A percentile compares a stretch with the other conserved stretches of the same genome.
Conservation (phyloP, 23 tunicate genomes). For the Trididemnum miniatum region DNA sequence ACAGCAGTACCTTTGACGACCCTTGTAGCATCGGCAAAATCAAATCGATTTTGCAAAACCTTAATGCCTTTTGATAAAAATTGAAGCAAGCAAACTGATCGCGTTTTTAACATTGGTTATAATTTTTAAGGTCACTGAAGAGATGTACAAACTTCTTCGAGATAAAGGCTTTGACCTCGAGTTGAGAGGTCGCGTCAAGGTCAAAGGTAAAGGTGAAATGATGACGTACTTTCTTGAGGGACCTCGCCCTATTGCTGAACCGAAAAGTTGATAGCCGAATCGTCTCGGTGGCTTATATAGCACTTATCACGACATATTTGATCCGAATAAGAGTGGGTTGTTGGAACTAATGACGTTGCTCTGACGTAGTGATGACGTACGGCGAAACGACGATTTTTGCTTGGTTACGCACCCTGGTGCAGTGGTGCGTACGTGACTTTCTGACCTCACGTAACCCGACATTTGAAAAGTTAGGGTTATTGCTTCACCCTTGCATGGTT, state of each 20-base stretch:
- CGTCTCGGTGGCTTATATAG: not conserved
- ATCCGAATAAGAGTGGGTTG: not conserved
- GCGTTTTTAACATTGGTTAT: too few relatives aligned
- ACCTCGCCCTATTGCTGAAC: conserved; percentile 81
- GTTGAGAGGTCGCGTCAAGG: conserved; percentile 66
- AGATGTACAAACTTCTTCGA: conserved; percentile 65
- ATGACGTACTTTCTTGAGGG: conserved; percentile 86
- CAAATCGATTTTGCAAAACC: too few relatives aligned
- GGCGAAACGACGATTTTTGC: not conserved
- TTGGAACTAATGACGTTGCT: not conserved
- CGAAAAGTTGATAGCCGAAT: conserved; percentile 41
- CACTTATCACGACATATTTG: too few relatives aligned
- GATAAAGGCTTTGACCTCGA: conserved; percentile 77
- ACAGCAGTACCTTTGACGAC: too few relatives aligned
- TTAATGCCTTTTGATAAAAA: too few relatives aligned
- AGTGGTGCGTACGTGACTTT: not conserved
- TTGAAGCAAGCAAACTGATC: too few relatives aligned
- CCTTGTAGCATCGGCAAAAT: too few relatives aligned
- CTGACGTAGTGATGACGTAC: not conserved
- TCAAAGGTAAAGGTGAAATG: conserved; percentile 92
- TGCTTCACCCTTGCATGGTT: too few relatives aligned
- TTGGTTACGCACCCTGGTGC: not conserved
- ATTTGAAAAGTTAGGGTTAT: too few relatives aligned
- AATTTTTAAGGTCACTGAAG: conserved; percentile 73
- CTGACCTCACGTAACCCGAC: not conserved